phyloP scores from a whole-genome alignment of 2,888 invertebrate species.

The Phragmatobia fuliginosa region DNA sequence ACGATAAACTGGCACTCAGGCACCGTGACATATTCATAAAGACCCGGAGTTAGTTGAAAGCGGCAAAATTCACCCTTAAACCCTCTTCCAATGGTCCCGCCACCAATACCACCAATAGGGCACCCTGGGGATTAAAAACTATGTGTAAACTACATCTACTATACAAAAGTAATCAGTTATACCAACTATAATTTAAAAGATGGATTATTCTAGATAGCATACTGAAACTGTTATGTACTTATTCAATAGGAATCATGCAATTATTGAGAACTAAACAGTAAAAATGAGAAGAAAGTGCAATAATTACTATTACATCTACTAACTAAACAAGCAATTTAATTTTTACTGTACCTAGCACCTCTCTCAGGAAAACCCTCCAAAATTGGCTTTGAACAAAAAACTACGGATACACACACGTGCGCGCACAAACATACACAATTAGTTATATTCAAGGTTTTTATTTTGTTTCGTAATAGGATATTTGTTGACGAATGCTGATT shows the following conservation, averaged over 20 bases:
- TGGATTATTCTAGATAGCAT: neutral
- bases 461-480: no score
- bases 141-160: constrained; percentile 11
- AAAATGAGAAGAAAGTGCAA: neutral
- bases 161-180: no score
- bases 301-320: neutral
- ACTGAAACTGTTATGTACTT: no score
- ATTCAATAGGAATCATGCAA: neutral
- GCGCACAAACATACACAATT: no score
- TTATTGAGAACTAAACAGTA: neutral
- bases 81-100: constrained; percentile 94
- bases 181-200: no score
- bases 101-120: constrained; percentile 84
- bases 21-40: constrained; percentile 94
- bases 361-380: no score
- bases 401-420: no score
- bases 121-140: constrained; percentile 83
- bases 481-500: no score
- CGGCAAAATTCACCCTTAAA: constrained; percentile 97
- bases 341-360: no score
- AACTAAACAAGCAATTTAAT: no score
- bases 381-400: no score
- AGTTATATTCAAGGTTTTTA: no score
- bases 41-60: constrained; percentile 95
- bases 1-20: constrained; percentile 96